These are phyloP conservation scores for Paracentrotus lividus DNA, from an alignment of 53 echinoderm and acorn worm genomes.

Conservation along the genomic window DNA sequence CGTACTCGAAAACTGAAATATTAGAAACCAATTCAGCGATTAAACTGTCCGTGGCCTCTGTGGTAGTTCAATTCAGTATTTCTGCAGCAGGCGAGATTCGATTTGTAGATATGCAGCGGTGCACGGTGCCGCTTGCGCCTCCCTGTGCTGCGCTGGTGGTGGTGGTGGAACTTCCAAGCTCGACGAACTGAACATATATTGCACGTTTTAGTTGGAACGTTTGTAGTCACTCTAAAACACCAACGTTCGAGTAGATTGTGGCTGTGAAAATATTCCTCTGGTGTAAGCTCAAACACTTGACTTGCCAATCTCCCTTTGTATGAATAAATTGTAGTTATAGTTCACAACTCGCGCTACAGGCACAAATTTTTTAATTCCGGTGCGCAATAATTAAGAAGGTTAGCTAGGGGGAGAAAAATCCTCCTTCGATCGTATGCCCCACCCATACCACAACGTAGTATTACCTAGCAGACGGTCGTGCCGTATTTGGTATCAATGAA, in stretches of 20 bases:
- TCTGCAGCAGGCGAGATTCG: too few relatives aligned
- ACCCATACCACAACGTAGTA: too few relatives aligned
- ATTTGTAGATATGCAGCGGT: too few relatives aligned
- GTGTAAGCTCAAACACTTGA: background rate
- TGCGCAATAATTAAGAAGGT: background rate
- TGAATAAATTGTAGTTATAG: background rate
- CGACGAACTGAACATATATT: too few relatives aligned
- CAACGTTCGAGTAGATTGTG: too few relatives aligned
- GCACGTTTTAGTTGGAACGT: too few relatives aligned
- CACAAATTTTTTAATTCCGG: background rate
- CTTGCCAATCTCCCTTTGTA: background rate
- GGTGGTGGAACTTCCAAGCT: too few relatives aligned
- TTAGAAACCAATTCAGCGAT: background rate
- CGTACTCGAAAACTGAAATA: background rate
- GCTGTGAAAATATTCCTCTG: background rate
- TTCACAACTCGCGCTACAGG: background rate
- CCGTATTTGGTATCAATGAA: constrained; percentile 21
- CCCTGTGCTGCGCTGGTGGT: too few relatives aligned
- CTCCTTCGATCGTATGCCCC: background rate
- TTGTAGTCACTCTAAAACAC: too few relatives aligned
- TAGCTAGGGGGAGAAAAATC: background rate
- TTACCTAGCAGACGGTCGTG: background rate
- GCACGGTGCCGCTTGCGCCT: background rate
- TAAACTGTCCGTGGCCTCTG: background rate
- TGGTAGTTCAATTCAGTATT: background rate